Percentiles rank a stretch among this genome's conserved stretches.
Conservation (phyloP, 2,113 vertebrate genomes). For the Misgurnus mizolepis region DNA sequence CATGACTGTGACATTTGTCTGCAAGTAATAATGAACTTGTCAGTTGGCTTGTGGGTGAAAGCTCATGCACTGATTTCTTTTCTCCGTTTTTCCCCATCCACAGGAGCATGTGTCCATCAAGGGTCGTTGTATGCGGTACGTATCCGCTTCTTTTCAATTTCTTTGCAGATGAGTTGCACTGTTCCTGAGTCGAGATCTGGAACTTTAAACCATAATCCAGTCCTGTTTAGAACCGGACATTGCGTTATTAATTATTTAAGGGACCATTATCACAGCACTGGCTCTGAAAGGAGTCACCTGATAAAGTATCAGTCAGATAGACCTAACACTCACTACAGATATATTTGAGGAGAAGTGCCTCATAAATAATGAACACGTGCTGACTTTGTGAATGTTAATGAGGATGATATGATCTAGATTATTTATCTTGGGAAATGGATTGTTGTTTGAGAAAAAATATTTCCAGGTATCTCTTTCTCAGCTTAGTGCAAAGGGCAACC, state of each 20-base stretch:
- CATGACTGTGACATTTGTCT: constrained; percentile 12
- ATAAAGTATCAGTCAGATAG: constrained; percentile 47
- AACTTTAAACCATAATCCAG: constrained; percentile 22
- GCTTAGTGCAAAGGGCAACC: not conserved
- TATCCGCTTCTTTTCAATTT: constrained; percentile 47
- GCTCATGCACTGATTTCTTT: constrained; percentile 37
- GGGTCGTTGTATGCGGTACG: constrained; percentile 85
- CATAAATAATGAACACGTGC: constrained; percentile 48
- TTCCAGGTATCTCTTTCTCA: not conserved
- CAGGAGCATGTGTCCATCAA: constrained; percentile 86
- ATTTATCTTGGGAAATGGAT: constrained; percentile 26
- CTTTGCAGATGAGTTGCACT: not conserved
- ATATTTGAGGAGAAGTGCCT: constrained; percentile 39
- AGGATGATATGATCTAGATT: constrained; percentile 34
- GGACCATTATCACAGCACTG: constrained; percentile 41
- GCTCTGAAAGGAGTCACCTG: constrained; percentile 40
- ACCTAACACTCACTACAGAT: constrained; percentile 36
- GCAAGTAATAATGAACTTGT: constrained; percentile 9
- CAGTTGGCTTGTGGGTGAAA: constrained; percentile 25
- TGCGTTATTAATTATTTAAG: constrained; percentile 49
- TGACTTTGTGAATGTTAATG: constrained; percentile 51
- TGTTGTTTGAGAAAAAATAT: not conserved
- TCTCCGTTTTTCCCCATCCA: constrained; percentile 2
- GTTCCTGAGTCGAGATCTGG: not conserved
- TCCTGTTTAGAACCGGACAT: constrained; percentile 33